These are phyloP conservation scores for Drosophila lacicola DNA, from an alignment of 2,888 invertebrate species.

Conservation along the genomic window DNA sequence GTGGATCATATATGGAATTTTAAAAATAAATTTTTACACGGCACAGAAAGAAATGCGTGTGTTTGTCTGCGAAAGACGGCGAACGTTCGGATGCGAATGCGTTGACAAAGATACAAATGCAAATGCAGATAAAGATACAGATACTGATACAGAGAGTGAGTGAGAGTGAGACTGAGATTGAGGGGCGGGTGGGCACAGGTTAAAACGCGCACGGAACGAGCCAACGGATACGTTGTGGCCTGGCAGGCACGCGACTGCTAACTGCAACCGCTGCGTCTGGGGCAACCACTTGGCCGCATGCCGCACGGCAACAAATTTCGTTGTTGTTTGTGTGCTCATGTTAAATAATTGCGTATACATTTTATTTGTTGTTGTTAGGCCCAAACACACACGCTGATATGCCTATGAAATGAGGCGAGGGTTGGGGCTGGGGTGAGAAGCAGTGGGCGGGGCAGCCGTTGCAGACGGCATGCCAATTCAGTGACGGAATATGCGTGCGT, in stretches of 20 bases:
- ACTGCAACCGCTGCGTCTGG: constrained; percentile 65
- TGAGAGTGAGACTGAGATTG: background rate
- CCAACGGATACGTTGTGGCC: constrained; percentile 70
- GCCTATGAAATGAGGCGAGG: constrained; percentile 1
- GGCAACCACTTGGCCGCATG: constrained; percentile 66
- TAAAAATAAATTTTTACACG: constrained; percentile 28
- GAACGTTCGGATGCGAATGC: constrained; percentile 12
- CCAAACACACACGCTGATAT: constrained; percentile 2
- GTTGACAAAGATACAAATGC: constrained; percentile 38
- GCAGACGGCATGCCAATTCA: constrained; percentile 67
- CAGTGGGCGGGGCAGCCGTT: constrained; percentile 17
- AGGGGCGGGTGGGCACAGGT: constrained; percentile 12
- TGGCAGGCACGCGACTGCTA: constrained; percentile 72
- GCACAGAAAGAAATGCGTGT: constrained; percentile 32
- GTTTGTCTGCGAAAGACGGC: constrained; percentile 6
- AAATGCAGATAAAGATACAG: constrained; percentile 10
- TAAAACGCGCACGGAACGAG: constrained; percentile 39
- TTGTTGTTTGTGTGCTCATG: constrained; percentile 64
- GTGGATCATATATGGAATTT: constrained; percentile 45
- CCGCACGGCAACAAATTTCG: constrained; percentile 38
- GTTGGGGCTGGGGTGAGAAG: constrained; percentile 1
- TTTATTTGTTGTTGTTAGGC: constrained; percentile 66
- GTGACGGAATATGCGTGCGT: constrained; percentile 68
- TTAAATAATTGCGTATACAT: constrained; percentile 78
- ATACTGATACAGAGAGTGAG: background rate